A percentile compares a stretch with the other conserved stretches of the same genome.
These are phyloP conservation scores for Trissolcus brochymenae DNA, from an alignment of 2,888 invertebrate species.

Conservation along the genomic window DNA sequence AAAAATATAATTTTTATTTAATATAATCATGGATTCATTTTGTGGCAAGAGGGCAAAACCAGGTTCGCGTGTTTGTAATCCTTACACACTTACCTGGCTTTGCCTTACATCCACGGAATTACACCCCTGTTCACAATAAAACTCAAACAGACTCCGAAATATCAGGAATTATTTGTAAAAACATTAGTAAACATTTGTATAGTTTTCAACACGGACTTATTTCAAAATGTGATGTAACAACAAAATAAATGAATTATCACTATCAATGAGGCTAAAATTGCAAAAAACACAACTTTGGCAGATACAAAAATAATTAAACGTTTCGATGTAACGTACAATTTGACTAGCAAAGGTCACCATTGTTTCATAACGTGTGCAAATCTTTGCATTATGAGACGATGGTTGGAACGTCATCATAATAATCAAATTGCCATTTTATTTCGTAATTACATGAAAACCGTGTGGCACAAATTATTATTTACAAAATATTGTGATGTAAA, in stretches of 20 bases:
- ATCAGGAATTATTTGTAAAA: conserved; percentile 4
- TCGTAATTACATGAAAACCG: no score
- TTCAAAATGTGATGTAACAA: no score
- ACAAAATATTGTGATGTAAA: no score
- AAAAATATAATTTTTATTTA: no score
- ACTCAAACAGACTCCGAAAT: not conserved
- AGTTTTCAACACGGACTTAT: no score
- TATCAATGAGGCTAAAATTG: not conserved
- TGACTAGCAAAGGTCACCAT: conserved; percentile 23
- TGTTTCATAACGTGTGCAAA: not conserved
- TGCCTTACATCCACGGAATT: no score
- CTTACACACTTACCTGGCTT: no score
- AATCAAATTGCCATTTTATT: not conserved
- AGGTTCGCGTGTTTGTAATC: no score
- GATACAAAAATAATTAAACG: conserved; percentile 23
- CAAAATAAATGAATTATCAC: not conserved
- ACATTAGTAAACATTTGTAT: no score
- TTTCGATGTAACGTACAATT: conserved; percentile 15
- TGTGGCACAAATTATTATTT: no score
- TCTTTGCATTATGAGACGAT: not conserved
- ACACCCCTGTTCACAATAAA: not conserved
- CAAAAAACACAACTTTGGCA: not conserved
- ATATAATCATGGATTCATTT: no score
- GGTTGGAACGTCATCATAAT: not conserved
- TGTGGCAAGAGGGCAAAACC: no score